These are phyloP conservation scores for Pteruthius melanotis DNA, from an alignment of 2,113 vertebrate genomes.

Conservation along the genomic window DNA sequence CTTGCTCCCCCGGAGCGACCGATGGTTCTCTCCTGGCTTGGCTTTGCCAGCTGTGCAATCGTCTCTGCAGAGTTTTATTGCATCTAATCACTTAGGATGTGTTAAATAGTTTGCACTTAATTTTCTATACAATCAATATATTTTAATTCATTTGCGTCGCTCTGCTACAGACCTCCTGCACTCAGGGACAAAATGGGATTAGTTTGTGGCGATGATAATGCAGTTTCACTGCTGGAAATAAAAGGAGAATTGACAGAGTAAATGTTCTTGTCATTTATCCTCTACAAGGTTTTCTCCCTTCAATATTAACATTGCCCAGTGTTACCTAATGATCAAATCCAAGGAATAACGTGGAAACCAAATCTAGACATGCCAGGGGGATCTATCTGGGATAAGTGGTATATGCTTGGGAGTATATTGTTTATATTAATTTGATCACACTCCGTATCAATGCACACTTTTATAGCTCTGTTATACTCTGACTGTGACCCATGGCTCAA, in stretches of 20 bases:
- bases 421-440: background rate
- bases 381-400: background rate
- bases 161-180: background rate
- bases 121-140: slow-evolving; percentile 1
- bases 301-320: background rate
- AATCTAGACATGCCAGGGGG: background rate
- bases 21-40: background rate
- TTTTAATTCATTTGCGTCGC: background rate
- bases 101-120: slow-evolving; percentile 40
- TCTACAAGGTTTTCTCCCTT: background rate
- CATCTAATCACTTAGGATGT: slow-evolving; percentile 16
- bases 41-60: slow-evolving; percentile 15
- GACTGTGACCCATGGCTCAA: background rate
- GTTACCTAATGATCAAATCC: background rate
- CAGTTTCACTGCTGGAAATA: background rate
- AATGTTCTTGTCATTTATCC: background rate
- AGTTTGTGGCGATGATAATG: background rate
- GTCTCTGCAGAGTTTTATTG: background rate
- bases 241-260: background rate
- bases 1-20: background rate
- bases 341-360: background rate
- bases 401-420: background rate
- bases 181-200: background rate
- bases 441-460: background rate
- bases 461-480: background rate